Evolutionary conservation across 2,888 invertebrate species (phyloP), one percentile per base, ranked within the genome.

Genomic region (Trissoscelio sp.): DNA sequence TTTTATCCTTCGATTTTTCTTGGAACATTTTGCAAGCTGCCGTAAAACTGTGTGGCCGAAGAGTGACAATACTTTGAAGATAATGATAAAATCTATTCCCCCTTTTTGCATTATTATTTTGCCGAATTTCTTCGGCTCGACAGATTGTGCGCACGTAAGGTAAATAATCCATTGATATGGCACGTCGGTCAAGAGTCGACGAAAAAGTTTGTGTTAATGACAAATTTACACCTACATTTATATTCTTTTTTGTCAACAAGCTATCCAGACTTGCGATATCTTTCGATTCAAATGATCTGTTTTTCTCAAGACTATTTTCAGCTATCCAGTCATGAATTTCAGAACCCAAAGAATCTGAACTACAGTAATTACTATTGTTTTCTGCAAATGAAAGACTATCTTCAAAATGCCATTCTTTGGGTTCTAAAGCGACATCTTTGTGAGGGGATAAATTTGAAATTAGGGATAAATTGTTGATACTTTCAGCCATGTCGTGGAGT

Each of bases 1-100:
- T 67, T 58, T 69, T 62, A 0, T 80, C 72, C 12, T 57, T 66
- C 7, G 55, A 55, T 22, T 83, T 85, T 12, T 90, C 88, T 39
- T 87, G 84, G 75, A 91, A 85, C 78, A 88, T 84, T 86, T 84
- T 87, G 67, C 90, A 89, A n/a, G 89, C 89, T n/a, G 88, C 86
- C 22, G 87, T 69, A 31, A 90, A 85, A 78, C 88, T 86, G 55
- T 86, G 87, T 1, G 89, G 82, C n/a, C 58, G 58, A 0, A 62
- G 14, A 2, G 82, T 72, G 1, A 60, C 51, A 1, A 94, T 89
- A 57, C 93, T 93, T 84, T 94, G 94, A n/a, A 96, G 92, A 91
- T 96, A 96, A 90, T 96, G 96, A 91, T 95, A 95, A 91, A 95
- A 96, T 70, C 96, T 93, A 87, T 95, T 96, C 80, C 95, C 94